Evolutionary conservation across 2,797 vertebrate species (phyloP).

Genomic region (Amazona finschi): DNA sequence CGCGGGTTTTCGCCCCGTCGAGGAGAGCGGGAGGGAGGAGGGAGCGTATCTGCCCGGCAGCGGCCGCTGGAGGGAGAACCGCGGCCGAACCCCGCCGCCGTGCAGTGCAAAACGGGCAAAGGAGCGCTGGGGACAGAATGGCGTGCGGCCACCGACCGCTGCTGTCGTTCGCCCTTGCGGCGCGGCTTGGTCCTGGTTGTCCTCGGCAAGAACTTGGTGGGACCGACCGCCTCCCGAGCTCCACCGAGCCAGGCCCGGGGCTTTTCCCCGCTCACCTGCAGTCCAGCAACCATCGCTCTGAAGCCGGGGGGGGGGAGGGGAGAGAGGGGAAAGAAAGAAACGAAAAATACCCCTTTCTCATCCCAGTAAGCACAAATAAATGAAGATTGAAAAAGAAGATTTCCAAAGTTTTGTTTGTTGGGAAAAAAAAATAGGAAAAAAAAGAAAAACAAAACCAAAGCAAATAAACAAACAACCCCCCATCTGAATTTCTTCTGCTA

Average conservation of each 20-base stretch:
- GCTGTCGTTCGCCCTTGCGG: background rate
- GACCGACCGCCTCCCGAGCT: background rate
- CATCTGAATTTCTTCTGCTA: background rate
- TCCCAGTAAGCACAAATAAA: background rate
- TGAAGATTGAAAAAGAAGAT: background rate
- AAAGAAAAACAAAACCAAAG: background rate
- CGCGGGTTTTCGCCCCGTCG: background rate
- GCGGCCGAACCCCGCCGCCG: background rate
- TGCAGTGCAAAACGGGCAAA: background rate
- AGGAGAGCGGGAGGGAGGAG: background rate
- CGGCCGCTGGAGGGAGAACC: background rate
- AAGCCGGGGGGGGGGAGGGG: rapidly evolving
- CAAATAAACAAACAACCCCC: background rate
- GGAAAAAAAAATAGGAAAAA: background rate
- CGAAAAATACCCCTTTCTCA: background rate
- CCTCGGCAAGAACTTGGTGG: background rate
- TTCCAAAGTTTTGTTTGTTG: background rate
- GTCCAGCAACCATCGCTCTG: background rate
- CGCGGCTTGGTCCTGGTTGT: background rate
- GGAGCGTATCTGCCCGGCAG: background rate
- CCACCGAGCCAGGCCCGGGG: background rate
- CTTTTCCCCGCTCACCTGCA: background rate
- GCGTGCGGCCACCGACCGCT: background rate
- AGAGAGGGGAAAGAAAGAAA: rapidly evolving
- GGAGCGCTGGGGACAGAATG: background rate